Base-by-base conservation (phyloP, 2,797 vertebrate species). In the Paramormyrops hopkinsi region DNA sequence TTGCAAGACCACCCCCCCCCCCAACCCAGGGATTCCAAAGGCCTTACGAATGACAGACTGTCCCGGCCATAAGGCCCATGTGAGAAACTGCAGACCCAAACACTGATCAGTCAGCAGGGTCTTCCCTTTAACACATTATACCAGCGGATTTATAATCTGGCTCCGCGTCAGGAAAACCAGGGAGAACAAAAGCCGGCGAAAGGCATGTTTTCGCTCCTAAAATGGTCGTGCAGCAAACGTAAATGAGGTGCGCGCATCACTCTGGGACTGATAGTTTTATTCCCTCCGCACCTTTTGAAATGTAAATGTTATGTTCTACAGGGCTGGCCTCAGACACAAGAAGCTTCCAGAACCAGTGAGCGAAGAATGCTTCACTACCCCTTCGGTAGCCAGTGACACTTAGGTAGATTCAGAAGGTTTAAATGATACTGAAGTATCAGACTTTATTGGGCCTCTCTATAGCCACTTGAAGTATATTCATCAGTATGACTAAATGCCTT, bases 171-270 rank as follows among this genome's bases (percentile, higher is more conserved):
- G 90, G 82, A 62, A 83, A 59, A 84, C 51, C n/a, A 25, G 19
- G 3, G 33, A 25, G 69, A 54, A 92, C 86, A 87, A 87, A 89
- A 89, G 56, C 46, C 87, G 90, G 88, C 84, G 76, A 89, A 90
- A 92, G 88, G 88, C 89, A 92, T 93, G 88, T 91, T 90, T 92
- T 29, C 44, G 89, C 88, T 65, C 84, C 33, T 90, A 62, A 91
- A 90, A 88, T 84, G 89, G 92, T 92, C 91, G 92, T 90, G 76
- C 89, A 86, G 92, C 90, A 90, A 92, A 89, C 88, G 65, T 85
- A 53, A 83, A 65, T 88, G 89, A 86, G 83, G 79, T 90, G 88
- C 89, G 22, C 82, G 62, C 69, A 88, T 86, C 69, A 33, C 29
- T 85, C 59, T 54, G 62, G 88, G 76, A 76, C 76, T 2, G 22